Evolutionary conservation across 2,888 invertebrate genomes (phyloP).

Genomic region (Bimastos eiseni): DNA sequence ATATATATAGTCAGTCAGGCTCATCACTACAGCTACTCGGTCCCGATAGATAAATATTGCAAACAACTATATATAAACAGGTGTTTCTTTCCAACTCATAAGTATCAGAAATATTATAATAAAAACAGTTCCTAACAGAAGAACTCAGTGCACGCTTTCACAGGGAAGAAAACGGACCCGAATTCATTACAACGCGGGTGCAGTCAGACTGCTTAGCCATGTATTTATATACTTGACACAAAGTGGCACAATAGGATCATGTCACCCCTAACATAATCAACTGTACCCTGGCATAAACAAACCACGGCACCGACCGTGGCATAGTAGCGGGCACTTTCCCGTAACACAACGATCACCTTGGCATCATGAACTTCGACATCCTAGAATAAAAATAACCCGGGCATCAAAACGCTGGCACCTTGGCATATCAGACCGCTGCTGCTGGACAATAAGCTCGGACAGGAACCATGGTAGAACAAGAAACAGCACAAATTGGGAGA

Average conservation of each 20-base stretch:
- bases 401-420: neutral
- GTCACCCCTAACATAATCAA: neutral
- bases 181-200: neutral
- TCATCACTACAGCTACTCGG: neutral
- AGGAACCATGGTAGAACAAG: neutral
- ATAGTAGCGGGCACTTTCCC: neutral
- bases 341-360: neutral
- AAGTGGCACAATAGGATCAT: neutral
- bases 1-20: neutral
- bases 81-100: neutral
- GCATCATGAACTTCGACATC: neutral
- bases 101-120: neutral
- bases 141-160: neutral
- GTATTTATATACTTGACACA: neutral
- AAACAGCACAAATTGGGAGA: neutral
- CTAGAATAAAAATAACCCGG: neutral
- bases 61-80: slow-evolving; percentile 8
- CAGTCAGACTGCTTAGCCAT: neutral
- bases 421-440: neutral
- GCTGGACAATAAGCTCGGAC: neutral
- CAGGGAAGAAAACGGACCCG: neutral
- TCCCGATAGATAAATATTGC: neutral
- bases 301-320: neutral
- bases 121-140: neutral
- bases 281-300: neutral